phyloP scores from a whole-genome alignment of 2,888 invertebrate genomes.

The Thymelicus acteon region DNA sequence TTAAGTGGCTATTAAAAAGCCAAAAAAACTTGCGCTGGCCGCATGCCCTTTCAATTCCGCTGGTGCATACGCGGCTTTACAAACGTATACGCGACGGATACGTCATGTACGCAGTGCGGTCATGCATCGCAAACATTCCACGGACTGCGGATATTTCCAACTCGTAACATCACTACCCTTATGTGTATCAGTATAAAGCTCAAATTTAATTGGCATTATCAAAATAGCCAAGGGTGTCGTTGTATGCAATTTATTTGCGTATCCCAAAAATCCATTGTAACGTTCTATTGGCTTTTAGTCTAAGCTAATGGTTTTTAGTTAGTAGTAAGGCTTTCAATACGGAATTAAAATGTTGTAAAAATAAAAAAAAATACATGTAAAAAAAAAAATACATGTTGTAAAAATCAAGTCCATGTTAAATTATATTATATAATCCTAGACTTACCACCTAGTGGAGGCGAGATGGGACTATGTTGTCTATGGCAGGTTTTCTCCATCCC shows the following conservation, averaged over 20 bases:
- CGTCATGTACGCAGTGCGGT: slow-evolving; percentile 38
- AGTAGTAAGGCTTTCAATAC: slow-evolving; percentile 1
- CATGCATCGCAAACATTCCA: slow-evolving; percentile 39
- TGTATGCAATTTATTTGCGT: slow-evolving; percentile 35
- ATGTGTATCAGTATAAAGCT: slow-evolving; percentile 9
- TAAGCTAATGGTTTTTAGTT: slow-evolving; percentile 29
- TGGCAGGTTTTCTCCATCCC: no score
- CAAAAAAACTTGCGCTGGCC: background rate
- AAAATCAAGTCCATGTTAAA: no score
- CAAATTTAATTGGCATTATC: slow-evolving; percentile 6
- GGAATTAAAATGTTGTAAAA: no score
- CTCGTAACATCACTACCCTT: slow-evolving; percentile 5
- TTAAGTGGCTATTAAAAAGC: slow-evolving; percentile 2
- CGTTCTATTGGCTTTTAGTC: slow-evolving; percentile 26
- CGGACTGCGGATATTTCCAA: slow-evolving; percentile 38
- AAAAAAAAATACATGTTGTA: no score
- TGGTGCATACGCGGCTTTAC: slow-evolving; percentile 15
- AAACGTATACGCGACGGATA: slow-evolving; percentile 37
- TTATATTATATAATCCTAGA: no score
- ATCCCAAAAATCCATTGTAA: slow-evolving; percentile 35
- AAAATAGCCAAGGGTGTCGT: slow-evolving; percentile 30
- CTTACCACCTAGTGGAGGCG: no score
- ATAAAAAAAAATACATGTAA: no score
- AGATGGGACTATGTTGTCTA: no score
- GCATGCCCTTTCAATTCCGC: background rate